phyloP scores from a whole-genome alignment of 2,797 vertebrate species.

The Clarias pachynema region DNA sequence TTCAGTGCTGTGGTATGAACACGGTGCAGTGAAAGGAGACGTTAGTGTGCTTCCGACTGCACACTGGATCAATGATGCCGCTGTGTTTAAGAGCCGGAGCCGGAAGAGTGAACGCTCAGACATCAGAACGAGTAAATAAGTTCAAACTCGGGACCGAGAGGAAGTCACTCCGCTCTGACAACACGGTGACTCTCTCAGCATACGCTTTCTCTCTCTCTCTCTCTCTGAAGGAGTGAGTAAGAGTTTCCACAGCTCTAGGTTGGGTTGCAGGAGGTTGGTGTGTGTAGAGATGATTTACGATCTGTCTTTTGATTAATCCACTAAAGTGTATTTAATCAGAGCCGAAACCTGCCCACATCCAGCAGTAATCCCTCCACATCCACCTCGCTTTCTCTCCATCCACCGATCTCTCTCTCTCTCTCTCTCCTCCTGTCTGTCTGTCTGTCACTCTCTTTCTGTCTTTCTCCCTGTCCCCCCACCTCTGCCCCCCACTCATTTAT shows the following conservation, averaged over 20 bases:
- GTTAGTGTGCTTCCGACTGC: neutral
- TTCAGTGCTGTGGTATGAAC: neutral
- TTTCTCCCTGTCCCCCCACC: neutral
- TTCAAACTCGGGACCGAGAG: no score
- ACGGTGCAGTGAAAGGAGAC: neutral
- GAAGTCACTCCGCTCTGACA: neutral
- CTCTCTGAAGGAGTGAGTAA: conserved; percentile 73
- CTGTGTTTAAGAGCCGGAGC: neutral
- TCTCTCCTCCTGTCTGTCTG: neutral
- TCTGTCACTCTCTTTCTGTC: neutral
- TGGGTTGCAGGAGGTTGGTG: conserved; percentile 61
- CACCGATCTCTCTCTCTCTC: neutral
- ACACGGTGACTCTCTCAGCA: neutral
- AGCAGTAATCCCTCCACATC: conserved; percentile 16
- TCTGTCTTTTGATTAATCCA: conserved; percentile 52
- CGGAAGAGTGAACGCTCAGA: neutral
- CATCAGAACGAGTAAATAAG: conserved; percentile 6
- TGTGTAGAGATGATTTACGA: conserved; percentile 65
- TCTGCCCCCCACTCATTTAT: neutral
- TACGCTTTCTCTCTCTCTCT: conserved; percentile 61
- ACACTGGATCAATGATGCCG: neutral
- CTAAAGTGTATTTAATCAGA: conserved; percentile 49
- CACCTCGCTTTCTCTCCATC: conserved; percentile 18
- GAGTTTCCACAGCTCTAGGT: conserved; percentile 69
- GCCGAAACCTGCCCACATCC: conserved; percentile 23